These are phyloP conservation scores for Drosophila vallismaia DNA, from an alignment of 2,888 invertebrate genomes.

Conservation along the genomic window DNA sequence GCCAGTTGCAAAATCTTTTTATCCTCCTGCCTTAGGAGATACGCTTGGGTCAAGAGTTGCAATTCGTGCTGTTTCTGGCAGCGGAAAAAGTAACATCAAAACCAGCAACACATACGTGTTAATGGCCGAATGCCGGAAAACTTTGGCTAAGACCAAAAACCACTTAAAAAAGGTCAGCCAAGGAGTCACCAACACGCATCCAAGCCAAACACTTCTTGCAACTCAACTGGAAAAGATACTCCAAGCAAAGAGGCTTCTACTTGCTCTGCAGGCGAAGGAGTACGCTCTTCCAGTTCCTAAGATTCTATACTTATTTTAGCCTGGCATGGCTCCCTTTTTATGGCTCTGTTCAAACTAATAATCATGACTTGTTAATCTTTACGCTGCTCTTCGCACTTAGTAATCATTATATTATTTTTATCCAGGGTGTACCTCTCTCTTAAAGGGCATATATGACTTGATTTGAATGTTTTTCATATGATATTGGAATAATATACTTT, in stretches of 20 bases:
- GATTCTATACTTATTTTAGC: slow-evolving; percentile 5
- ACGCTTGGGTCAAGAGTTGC: slow-evolving; percentile 61
- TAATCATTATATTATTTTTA: slow-evolving; percentile 10
- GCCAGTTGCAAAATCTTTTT: neutral
- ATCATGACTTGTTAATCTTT: slow-evolving; percentile 81
- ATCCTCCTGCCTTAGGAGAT: neutral
- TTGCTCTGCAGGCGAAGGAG: neutral
- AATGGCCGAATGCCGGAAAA: slow-evolving; percentile 43
- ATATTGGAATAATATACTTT: neutral
- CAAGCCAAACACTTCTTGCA: neutral
- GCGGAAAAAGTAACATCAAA: slow-evolving; percentile 27
- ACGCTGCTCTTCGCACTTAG: slow-evolving; percentile 61
- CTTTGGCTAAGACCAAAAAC: slow-evolving; percentile 37
- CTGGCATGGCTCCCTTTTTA: slow-evolving; percentile 1
- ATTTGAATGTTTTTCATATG: neutral
- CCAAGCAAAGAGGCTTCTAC: neutral
- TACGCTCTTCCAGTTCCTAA: slow-evolving; percentile 10
- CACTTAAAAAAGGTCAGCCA: slow-evolving; percentile 49
- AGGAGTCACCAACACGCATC: slow-evolving; percentile 14
- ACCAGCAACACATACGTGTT: slow-evolving; percentile 42
- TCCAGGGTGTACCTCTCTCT: neutral
- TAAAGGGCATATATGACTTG: neutral
- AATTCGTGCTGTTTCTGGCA: slow-evolving; percentile 49
- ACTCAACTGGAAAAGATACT: neutral
- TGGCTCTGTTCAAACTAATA: slow-evolving; percentile 62